Conservation (phyloP, 2,113 vertebrate species). For the Pristiophorus japonicus region DNA sequence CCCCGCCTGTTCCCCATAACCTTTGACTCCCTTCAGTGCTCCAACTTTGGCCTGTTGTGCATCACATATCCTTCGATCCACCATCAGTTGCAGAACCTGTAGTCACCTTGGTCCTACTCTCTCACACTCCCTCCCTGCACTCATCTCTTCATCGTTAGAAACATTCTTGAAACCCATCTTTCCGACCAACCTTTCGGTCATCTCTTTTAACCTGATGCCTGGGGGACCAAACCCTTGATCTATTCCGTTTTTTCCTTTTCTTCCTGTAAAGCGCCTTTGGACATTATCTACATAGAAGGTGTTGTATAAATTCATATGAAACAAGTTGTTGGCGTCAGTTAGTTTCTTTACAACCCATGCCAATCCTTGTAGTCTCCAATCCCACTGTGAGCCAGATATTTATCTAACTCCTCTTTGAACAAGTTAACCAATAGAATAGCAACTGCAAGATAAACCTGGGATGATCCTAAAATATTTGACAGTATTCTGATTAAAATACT, state of each 20-base stretch:
- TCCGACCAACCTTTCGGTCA: not conserved
- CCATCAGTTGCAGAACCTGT: not conserved
- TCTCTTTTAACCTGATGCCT: not conserved
- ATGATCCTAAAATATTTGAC: not conserved
- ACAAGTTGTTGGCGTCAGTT: no score
- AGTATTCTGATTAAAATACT: not conserved
- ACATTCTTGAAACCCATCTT: not conserved
- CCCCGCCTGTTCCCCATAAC: no score
- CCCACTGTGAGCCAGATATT: not conserved
- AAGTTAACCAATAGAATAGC: not conserved
- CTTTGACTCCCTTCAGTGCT: no score
- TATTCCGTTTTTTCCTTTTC: not conserved
- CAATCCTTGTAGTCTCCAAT: not conserved
- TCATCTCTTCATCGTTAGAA: not conserved
- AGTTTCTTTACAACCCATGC: not conserved
- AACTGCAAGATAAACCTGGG: not conserved
- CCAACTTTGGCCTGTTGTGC: not conserved
- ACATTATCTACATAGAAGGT: no score
- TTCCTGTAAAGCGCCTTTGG: not conserved
- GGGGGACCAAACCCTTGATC: no score
- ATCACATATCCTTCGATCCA: not conserved
- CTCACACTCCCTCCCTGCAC: not conserved
- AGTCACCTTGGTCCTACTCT: not conserved
- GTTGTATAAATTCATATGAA: no score
- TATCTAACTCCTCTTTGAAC: not conserved